These are phyloP conservation scores for Acanthococcus lagerstroemiae DNA, from an alignment of 2,888 invertebrate genomes.

Conservation along the genomic window DNA sequence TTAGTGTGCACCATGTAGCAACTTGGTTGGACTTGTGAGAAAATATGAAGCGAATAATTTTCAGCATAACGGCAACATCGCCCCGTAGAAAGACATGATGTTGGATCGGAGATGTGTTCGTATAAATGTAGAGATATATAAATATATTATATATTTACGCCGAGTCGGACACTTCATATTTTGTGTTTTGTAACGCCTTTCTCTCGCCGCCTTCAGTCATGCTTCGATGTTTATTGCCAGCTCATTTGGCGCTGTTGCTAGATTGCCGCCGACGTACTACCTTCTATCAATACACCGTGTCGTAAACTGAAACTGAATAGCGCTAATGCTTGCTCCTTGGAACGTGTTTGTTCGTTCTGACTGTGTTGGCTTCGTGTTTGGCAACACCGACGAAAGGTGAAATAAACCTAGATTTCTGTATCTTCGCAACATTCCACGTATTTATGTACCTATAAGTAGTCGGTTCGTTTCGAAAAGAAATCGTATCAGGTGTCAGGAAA, in stretches of 20 bases:
- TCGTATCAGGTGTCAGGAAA: too few relatives aligned
- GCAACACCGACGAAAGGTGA: not conserved
- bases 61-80: not conserved
- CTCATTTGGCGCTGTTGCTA: slow-evolving; percentile 16
- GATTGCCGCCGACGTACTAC: not conserved
- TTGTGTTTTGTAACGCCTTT: slow-evolving; percentile 19
- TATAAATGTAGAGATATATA: not conserved
- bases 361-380: not conserved
- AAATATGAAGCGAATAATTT: not conserved
- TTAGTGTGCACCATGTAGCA: too few relatives aligned
- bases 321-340: too few relatives aligned
- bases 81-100: not conserved
- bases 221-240: slow-evolving; percentile 20
- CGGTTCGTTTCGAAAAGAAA: too few relatives aligned
- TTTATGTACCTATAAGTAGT: too few relatives aligned
- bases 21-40: not conserved
- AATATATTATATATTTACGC: not conserved
- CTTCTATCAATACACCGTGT: too few relatives aligned
- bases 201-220: slow-evolving; percentile 22
- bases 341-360: too few relatives aligned
- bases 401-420: slow-evolving; percentile 14
- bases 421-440: too few relatives aligned
- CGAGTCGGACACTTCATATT: not conserved
- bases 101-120: not conserved
- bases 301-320: too few relatives aligned